Percentiles rank a stretch among this genome's conserved stretches.
Conservation (phyloP, 37 sponge, comb jelly and placozoan species). For the Ianthella basta region DNA sequence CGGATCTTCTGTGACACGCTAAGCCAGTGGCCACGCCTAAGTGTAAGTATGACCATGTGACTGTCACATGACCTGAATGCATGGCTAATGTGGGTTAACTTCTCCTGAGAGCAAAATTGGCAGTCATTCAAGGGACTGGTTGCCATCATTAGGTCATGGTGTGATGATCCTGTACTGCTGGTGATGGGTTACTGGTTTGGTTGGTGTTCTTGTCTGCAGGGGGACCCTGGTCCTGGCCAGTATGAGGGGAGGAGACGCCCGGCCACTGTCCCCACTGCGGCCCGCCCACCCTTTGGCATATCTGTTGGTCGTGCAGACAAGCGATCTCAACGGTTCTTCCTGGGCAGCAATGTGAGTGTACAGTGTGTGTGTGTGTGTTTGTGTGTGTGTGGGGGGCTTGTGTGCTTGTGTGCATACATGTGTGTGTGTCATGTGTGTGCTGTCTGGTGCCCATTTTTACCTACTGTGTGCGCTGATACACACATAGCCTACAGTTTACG, state of each 20-base stretch:
- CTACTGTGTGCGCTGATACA: not conserved
- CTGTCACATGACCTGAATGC: not conserved
- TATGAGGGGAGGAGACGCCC: conserved; percentile 36
- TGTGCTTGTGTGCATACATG: not conserved
- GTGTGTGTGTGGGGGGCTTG: not conserved
- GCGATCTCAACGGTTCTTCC: conserved; percentile 28
- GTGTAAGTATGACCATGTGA: conserved; percentile 30
- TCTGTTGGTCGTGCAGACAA: conserved; percentile 48
- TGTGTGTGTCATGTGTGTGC: not conserved
- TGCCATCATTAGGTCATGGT: no score
- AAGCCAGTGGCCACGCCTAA: conserved; percentile 89
- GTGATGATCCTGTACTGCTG: no score
- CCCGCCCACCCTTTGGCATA: conserved; percentile 53
- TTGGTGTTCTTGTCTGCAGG: no score
- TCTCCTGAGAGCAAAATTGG: no score
- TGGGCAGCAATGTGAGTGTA: conserved; percentile 41
- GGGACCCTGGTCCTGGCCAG: conserved; percentile 80
- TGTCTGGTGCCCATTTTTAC: no score
- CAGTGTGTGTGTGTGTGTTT: not conserved
- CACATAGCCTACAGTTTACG: no score
- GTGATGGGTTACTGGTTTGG: no score
- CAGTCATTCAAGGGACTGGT: no score
- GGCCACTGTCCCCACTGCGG: conserved; percentile 39
- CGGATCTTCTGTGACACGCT: conserved; percentile 90
- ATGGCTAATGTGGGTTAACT: not conserved